Percentiles rank a stretch among this genome's conserved stretches.
phyloP scores from a whole-genome alignment of 1,140 invertebrate species.

The Leptopilina clavipes region DNA sequence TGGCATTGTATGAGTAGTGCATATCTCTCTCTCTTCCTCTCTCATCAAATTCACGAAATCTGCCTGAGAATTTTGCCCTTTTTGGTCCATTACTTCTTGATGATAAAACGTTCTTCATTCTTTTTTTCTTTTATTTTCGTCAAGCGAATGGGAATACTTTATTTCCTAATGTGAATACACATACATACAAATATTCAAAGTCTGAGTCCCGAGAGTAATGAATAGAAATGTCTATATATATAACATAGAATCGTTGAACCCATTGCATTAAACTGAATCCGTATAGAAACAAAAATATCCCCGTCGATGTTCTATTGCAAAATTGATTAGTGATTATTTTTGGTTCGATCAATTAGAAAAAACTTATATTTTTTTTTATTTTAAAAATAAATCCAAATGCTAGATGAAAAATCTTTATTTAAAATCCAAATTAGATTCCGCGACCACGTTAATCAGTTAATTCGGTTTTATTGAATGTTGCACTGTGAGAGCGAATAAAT shows the following conservation, averaged over 20 bases:
- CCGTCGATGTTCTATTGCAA: not conserved
- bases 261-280: not conserved
- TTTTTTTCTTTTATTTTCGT: slow-evolving; percentile 6
- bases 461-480: not conserved
- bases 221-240: not conserved
- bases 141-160: not conserved
- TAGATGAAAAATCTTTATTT: not conserved
- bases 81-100: not conserved
- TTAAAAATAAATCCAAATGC: not conserved
- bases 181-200: not conserved
- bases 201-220: not conserved
- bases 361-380: not conserved
- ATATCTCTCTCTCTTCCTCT: not conserved
- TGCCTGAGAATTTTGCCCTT: slow-evolving; percentile 1
- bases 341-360: not conserved
- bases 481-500: not conserved
- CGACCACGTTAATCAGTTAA: not conserved
- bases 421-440: not conserved
- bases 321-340: not conserved
- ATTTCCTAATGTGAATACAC: slow-evolving; percentile 3
- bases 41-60: slow-evolving; percentile 7
- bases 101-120: not conserved
- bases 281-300: slow-evolving; percentile 2
- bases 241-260: slow-evolving; percentile 13
- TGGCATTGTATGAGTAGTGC: slow-evolving; percentile 5